These are phyloP conservation scores for Hozukius guyotensis DNA, from an alignment of 2,797 vertebrate species.

Conservation along the genomic window DNA sequence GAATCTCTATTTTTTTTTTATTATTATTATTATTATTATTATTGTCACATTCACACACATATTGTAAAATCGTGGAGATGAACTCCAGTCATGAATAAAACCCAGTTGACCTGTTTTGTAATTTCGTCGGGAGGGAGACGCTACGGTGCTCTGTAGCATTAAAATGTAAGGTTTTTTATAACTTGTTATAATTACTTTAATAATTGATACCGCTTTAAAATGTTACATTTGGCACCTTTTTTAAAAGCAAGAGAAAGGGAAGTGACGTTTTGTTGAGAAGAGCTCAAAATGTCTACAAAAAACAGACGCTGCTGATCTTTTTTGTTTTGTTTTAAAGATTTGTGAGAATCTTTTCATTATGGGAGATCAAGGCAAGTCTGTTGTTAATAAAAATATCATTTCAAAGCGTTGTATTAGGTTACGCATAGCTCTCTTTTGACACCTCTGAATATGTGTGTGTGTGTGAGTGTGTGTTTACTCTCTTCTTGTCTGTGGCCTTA, in stretches of 20 bases:
- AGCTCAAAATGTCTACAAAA: not conserved
- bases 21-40: not conserved
- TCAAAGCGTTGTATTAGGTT: slow-evolving; percentile 62
- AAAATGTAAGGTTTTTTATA: not conserved
- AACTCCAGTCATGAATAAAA: not conserved
- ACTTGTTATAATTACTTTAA: not conserved
- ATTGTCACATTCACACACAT: slow-evolving; percentile 8
- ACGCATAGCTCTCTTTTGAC: slow-evolving; percentile 34
- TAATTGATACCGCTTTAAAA: not conserved
- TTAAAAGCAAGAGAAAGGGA: not conserved
- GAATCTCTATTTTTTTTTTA: slow-evolving; percentile 11
- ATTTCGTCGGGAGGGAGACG: not conserved
- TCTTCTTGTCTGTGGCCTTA: slow-evolving; percentile 46
- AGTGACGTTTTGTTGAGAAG: not conserved
- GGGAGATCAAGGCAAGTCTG: not conserved
- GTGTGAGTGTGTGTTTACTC: not conserved
- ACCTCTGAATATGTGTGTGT: not conserved
- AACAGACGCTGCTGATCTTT: not conserved
- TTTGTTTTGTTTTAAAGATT: not conserved
- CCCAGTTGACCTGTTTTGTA: not conserved
- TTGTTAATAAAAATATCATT: slow-evolving; percentile 54
- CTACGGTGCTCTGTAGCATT: not conserved
- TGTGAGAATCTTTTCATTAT: not conserved
- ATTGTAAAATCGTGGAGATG: not conserved
- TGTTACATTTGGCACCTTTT: slow-evolving; percentile 1